These are phyloP conservation scores for Tenthredo scrophulariae DNA, from an alignment of 2,888 invertebrate species.

Conservation along the genomic window DNA sequence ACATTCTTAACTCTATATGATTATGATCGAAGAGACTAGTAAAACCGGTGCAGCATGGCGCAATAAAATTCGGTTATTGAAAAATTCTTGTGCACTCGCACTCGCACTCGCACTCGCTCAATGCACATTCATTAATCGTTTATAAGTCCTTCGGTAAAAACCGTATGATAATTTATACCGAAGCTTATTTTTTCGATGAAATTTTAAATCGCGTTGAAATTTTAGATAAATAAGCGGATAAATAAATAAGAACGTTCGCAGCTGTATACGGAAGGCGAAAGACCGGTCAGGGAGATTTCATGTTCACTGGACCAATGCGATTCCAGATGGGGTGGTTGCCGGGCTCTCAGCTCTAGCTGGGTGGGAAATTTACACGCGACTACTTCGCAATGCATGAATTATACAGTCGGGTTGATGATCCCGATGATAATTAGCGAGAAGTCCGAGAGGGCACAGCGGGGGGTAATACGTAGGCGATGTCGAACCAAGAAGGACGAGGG, in stretches of 20 bases:
- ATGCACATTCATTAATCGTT: too few relatives aligned
- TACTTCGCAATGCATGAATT: conserved; percentile 51
- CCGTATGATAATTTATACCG: not conserved
- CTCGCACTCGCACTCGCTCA: not conserved
- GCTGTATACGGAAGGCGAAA: conserved; percentile 16
- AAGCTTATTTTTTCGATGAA: not conserved
- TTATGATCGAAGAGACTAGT: not conserved
- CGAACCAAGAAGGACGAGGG: not conserved
- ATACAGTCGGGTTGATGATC: conserved; percentile 53
- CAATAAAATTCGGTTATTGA: not conserved
- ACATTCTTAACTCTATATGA: not conserved
- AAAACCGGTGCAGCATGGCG: not conserved
- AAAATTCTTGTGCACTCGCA: not conserved
- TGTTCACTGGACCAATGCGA: conserved; percentile 49
- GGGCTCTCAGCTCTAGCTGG: not conserved
- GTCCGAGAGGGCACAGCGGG: conserved; percentile 33
- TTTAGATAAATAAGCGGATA: not conserved
- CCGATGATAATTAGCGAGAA: conserved; percentile 58
- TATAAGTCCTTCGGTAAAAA: not conserved
- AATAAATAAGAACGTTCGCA: not conserved
- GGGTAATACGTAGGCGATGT: conserved; percentile 36
- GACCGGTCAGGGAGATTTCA: conserved; percentile 51
- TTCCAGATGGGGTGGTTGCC: conserved; percentile 43
- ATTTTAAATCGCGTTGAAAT: not conserved
- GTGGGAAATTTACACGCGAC: conserved; percentile 47